Evolutionary conservation across 2,797 vertebrate species (phyloP).

Genomic region (Gorsachius magnificus): DNA sequence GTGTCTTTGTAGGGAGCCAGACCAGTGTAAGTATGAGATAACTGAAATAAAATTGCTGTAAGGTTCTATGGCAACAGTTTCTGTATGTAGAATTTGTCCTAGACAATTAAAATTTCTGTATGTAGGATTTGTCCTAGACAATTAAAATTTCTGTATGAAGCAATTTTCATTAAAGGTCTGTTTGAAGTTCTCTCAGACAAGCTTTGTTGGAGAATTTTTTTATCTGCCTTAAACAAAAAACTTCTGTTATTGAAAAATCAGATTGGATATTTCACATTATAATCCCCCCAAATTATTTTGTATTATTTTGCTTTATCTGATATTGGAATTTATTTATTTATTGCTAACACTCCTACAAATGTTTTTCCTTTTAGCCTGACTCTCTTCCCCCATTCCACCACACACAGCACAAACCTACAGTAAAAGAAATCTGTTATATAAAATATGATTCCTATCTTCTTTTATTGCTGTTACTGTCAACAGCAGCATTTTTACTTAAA

Average conservation of each 20-base stretch:
- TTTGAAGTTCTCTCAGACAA: not conserved
- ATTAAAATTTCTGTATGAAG: not conserved
- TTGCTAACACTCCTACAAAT: not conserved
- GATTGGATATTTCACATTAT: not conserved
- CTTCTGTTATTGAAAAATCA: not conserved
- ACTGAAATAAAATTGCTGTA: not conserved
- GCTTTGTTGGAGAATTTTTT: not conserved
- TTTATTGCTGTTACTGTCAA: not conserved
- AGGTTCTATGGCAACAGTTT: not conserved
- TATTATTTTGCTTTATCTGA: not conserved
- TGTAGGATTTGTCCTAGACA: not conserved
- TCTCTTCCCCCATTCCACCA: not conserved
- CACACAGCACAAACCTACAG: not conserved
- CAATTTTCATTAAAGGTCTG: not conserved
- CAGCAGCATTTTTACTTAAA: not conserved
- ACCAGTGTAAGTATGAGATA: not conserved
- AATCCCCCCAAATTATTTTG: not conserved
- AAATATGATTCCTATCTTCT: not conserved
- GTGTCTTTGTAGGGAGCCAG: not conserved
- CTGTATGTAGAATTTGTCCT: not conserved
- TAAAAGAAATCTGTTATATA: not conserved
- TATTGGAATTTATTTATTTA: not conserved
- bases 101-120: not conserved
- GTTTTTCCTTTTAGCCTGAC: not conserved
- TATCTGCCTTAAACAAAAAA: not conserved